Base-by-base conservation (phyloP, 2,888 invertebrate genomes). In the Coenonympha glycerion region DNA sequence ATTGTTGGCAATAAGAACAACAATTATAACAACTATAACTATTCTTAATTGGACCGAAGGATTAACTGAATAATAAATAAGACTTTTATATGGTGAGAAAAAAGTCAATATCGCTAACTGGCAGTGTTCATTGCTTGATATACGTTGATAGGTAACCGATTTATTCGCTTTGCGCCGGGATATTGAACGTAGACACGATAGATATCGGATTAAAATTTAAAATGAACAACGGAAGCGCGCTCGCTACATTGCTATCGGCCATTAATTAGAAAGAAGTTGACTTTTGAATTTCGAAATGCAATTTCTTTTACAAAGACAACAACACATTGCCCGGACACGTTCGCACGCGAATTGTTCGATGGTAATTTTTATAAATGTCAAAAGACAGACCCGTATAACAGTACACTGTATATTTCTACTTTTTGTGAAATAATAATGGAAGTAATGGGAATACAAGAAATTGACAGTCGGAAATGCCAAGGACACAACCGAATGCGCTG, bases 11-110 rank as follows among this genome's bases (percentile, higher is more conserved):
- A 75, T 71, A 75, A 71, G 71, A 70, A 68, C 66, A 73, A 75
- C 76, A 73, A 80, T 79, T 78, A 71, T 68, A 65, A 68, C 63
- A 61, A 63, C 68, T 61, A 69, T 73, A 72, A 74, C 71, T 69
- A 70, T 71, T 71, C 66, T 76, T 83, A 82, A 83, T 84, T 83
- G 79, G 78, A 71, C 65, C 68, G 66, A 71, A 66, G 73, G 72
- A 73, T 76, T 74, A 73, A 73, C 68, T 69, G 70, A 73, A 78
- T 79, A 74, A 79, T 79, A 73, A 79, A 76, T 65, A 65, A 61
- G 64, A 65, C 66, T 70, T 49, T 61, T 37, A 68, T 61, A 66
- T 66, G 59, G 64, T 68, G 68, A 69, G 68, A 71, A 74, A 75
- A 73, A 65, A 62, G 57, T 55, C 54, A 59, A 60, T 63, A 62